Evolutionary conservation across 2,797 vertebrate species (phyloP).

Genomic region (Eulemur albifrons): DNA sequence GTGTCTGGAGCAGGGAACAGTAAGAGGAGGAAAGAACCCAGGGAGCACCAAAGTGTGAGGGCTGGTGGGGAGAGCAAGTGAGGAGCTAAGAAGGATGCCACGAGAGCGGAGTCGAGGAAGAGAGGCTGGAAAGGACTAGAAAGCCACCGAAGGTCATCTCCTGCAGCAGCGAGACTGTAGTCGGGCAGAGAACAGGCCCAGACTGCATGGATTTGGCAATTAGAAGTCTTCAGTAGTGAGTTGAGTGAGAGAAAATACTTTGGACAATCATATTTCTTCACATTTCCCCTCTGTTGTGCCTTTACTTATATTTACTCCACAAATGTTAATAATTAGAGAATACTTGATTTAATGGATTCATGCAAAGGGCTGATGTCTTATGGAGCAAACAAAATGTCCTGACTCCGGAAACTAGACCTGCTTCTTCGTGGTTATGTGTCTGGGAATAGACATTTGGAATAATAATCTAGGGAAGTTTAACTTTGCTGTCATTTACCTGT

Average conservation of each 20-base stretch:
- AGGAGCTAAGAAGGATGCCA: background rate
- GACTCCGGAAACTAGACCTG: background rate
- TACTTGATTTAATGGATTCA: background rate
- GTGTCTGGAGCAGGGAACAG: background rate
- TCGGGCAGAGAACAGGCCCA: background rate
- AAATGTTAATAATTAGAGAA: background rate
- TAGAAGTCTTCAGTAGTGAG: background rate
- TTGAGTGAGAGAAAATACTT: background rate
- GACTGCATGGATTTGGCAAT: no score
- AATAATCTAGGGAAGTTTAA: background rate
- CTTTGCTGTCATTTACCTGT: background rate
- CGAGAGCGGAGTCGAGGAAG: background rate
- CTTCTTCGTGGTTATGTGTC: background rate
- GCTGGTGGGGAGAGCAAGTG: background rate
- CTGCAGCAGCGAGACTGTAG: fast-evolving
- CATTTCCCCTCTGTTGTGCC: background rate
- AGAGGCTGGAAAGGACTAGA: background rate
- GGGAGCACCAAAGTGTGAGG: background rate
- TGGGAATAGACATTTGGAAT: background rate
- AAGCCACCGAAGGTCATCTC: background rate
- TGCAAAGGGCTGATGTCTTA: background rate
- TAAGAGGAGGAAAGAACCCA: background rate
- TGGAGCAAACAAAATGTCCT: background rate
- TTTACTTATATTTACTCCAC: background rate
- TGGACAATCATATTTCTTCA: background rate